These are phyloP conservation scores for Drosophila paranaensis DNA, from an alignment of 2,888 invertebrate genomes.

Conservation along the genomic window DNA sequence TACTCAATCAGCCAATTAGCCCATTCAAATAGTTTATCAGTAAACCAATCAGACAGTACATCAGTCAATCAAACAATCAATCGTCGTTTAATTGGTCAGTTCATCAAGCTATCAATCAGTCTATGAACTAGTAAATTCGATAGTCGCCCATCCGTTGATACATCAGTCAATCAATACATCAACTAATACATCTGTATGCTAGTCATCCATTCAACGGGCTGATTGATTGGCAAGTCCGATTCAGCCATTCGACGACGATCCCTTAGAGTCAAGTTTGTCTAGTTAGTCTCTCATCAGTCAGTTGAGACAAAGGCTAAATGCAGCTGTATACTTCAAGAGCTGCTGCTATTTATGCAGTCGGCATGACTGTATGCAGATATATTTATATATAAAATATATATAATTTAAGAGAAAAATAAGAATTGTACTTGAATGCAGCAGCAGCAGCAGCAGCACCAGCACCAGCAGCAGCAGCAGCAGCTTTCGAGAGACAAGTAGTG, in stretches of 20 bases:
- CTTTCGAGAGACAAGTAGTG: constrained; percentile 70
- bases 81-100: neutral
- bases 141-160: too few species aligned
- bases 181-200: too few species aligned
- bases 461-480: constrained; percentile 23
- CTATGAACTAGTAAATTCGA: neutral
- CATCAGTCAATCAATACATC: neutral
- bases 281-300: neutral
- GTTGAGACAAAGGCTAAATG: neutral
- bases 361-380: constrained; percentile 12
- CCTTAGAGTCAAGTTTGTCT: neutral
- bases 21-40: neutral
- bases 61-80: neutral
- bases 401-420: constrained; percentile 31
- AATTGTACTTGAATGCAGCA: constrained; percentile 63
- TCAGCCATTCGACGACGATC: neutral
- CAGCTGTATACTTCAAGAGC: neutral
- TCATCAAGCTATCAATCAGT: neutral
- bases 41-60: neutral
- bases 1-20: neutral
- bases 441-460: constrained; percentile 14
- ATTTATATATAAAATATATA: constrained; percentile 19
- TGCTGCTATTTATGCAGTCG: neutral
- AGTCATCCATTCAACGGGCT: too few species aligned
- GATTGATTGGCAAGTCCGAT: too few species aligned